Percentiles rank a stretch among this genome's conserved stretches.
These are phyloP conservation scores for Oryzias dopingdopingensis DNA, from an alignment of 2,797 vertebrate species.

Conservation along the genomic window DNA sequence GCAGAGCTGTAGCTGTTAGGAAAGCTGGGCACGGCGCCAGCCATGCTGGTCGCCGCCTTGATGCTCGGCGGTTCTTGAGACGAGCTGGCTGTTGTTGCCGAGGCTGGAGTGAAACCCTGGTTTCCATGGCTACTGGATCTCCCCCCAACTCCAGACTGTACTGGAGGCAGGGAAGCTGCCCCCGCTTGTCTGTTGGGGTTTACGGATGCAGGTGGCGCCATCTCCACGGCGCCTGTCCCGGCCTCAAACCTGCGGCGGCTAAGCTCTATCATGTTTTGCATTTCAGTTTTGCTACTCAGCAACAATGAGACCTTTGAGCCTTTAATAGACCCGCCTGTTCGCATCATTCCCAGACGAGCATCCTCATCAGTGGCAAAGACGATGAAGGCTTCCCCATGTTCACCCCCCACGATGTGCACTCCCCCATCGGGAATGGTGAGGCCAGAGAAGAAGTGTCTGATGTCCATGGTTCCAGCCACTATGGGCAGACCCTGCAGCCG, in stretches of 20 bases:
- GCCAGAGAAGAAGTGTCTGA: slow-evolving; percentile 99
- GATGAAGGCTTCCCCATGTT: slow-evolving; percentile 99
- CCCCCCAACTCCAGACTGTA: slow-evolving; percentile 77
- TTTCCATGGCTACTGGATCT: slow-evolving; percentile 84
- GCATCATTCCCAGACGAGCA: slow-evolving; percentile 99
- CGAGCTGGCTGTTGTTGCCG: slow-evolving; percentile 85
- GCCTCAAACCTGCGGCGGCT: slow-evolving; percentile 98
- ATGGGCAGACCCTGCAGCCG: slow-evolving; percentile 99
- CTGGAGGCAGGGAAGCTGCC: slow-evolving; percentile 67
- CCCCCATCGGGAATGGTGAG: slow-evolving; percentile 99
- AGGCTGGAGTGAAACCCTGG: slow-evolving; percentile 80
- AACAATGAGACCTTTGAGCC: slow-evolving; percentile 97
- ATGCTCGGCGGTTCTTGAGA: slow-evolving; percentile 85
- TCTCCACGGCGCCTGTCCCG: slow-evolving; percentile 69
- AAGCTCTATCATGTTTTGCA: slow-evolving; percentile 99
- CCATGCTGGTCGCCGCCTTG: slow-evolving; percentile 86
- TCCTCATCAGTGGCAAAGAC: slow-evolving; percentile 99
- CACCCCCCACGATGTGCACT: slow-evolving; percentile 99
- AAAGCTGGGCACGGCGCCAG: slow-evolving; percentile 86
- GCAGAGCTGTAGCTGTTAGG: slow-evolving; percentile 86
- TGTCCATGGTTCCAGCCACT: slow-evolving; percentile 99
- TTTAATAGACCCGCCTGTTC: slow-evolving; percentile 98
- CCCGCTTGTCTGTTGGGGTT: slow-evolving; percentile 86
- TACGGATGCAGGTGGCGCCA: slow-evolving; percentile 81
- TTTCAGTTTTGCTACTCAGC: slow-evolving; percentile 99